A percentile compares a stretch with the other conserved stretches of the same genome.
Evolutionary conservation across 37 sponge, comb jelly and placozoan genomes (phyloP).

Genomic region (Tethya wilhelma): DNA sequence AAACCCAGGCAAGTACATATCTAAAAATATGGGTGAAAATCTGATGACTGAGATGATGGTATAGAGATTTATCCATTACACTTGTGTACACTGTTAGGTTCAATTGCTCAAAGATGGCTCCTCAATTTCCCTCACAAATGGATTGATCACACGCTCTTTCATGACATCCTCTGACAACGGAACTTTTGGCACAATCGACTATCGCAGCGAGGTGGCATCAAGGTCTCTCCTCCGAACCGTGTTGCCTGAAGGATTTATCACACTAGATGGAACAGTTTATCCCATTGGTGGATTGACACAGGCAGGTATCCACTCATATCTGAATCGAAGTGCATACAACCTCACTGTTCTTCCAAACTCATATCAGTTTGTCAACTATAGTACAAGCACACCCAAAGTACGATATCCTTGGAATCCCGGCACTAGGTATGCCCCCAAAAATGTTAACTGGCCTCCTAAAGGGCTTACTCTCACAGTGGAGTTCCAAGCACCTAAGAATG

Average conservation of each 20-base stretch:
- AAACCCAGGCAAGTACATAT: too few relatives aligned
- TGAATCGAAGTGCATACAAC: slow-evolving; percentile 35
- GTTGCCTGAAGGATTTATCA: slow-evolving; percentile 28
- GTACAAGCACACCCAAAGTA: slow-evolving; percentile 19
- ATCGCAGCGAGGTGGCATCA: neutral
- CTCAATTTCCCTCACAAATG: too few relatives aligned
- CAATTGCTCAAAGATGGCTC: too few relatives aligned
- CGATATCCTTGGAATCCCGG: slow-evolving; percentile 70
- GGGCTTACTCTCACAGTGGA: slow-evolving; percentile 38
- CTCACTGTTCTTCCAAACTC: slow-evolving; percentile 17
- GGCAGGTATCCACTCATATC: slow-evolving; percentile 24
- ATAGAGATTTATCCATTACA: too few relatives aligned
- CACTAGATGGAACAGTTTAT: slow-evolving; percentile 47
- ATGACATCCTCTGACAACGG: slow-evolving; percentile 14
- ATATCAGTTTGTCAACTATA: slow-evolving; percentile 28
- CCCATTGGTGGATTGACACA: slow-evolving; percentile 40
- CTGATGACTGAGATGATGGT: too few relatives aligned
- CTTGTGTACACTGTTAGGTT: too few relatives aligned
- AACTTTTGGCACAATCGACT: slow-evolving; percentile 53
- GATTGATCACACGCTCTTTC: slow-evolving; percentile 42
- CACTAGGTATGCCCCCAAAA: slow-evolving; percentile 37
- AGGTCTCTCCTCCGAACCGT: slow-evolving; percentile 31
- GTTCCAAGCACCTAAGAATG: slow-evolving; percentile 31
- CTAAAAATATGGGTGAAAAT: too few relatives aligned
- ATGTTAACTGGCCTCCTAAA: slow-evolving; percentile 54